phyloP scores from a whole-genome alignment of 2,888 invertebrate genomes.

The Folsomia manolachei region DNA sequence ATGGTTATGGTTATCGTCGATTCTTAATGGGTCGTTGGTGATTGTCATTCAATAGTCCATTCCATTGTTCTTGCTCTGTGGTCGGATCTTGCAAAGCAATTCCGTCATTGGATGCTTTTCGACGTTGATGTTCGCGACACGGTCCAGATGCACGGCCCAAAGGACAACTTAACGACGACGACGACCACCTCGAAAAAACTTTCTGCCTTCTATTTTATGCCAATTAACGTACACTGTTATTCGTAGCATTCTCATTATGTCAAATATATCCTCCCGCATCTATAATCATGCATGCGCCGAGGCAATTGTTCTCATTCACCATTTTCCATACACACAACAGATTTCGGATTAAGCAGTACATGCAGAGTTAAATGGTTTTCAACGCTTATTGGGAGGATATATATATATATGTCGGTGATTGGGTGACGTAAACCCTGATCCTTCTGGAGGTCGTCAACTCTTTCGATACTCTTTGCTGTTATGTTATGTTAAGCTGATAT shows the following conservation, averaged over 20 bases:
- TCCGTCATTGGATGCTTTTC: no score
- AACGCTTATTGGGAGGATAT: background rate
- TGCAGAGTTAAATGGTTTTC: no score
- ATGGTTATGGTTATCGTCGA: background rate
- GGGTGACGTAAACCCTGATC: background rate
- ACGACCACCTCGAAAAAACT: background rate
- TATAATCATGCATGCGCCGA: background rate
- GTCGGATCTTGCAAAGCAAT: background rate
- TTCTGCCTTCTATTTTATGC: background rate
- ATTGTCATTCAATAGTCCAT: background rate
- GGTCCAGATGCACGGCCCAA: background rate
- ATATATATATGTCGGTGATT: background rate
- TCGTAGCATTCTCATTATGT: background rate
- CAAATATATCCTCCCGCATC: background rate
- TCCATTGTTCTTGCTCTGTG: background rate
- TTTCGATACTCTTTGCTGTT: background rate
- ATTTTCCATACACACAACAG: background rate
- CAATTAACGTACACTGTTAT: background rate
- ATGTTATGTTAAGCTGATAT: background rate
- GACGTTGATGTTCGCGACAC: background rate
- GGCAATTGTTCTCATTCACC: background rate
- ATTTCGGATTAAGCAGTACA: background rate
- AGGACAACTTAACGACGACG: background rate
- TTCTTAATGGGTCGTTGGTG: background rate
- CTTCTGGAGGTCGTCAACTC: background rate